These are phyloP conservation scores for Stratiolaelaps scimitus DNA, from an alignment of 1,140 invertebrate genomes.

Conservation along the genomic window DNA sequence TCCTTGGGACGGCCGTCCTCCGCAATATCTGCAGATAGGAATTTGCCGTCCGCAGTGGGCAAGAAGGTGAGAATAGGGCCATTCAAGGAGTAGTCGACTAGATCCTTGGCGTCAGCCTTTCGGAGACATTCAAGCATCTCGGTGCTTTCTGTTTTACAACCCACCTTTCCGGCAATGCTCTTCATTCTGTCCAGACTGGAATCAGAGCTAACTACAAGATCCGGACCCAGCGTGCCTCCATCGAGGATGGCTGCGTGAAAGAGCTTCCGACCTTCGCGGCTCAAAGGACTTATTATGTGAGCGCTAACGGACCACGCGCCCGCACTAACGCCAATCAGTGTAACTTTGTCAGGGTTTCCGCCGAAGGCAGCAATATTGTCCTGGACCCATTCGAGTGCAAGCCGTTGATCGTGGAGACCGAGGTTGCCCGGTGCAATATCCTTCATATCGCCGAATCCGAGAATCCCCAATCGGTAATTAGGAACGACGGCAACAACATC, in stretches of 20 bases:
- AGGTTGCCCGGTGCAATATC: slow-evolving; percentile 42
- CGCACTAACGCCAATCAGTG: slow-evolving; percentile 37
- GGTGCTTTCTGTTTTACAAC: background rate
- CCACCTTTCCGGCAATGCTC: background rate
- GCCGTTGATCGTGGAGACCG: slow-evolving; percentile 43
- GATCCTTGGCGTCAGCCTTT: background rate
- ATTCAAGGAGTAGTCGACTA: background rate
- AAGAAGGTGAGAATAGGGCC: background rate
- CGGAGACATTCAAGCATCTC: background rate
- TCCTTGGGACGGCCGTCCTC: background rate
- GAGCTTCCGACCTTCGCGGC: background rate
- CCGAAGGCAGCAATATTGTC: slow-evolving; percentile 42
- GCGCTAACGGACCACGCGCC: slow-evolving; percentile 30
- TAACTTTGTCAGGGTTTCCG: slow-evolving; percentile 42
- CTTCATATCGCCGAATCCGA: slow-evolving; percentile 48
- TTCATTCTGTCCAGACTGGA: background rate
- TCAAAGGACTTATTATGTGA: background rate
- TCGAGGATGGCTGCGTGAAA: background rate
- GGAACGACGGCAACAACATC: slow-evolving; percentile 84
- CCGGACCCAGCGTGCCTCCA: background rate
- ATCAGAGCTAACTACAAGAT: background rate
- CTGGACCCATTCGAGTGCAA: slow-evolving; percentile 42
- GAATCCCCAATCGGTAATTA: slow-evolving; percentile 87
- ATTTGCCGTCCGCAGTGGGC: background rate
- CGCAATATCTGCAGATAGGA: background rate